These are phyloP conservation scores for Pelobates fuscus DNA, from an alignment of 2,113 vertebrate species.

Conservation along the genomic window DNA sequence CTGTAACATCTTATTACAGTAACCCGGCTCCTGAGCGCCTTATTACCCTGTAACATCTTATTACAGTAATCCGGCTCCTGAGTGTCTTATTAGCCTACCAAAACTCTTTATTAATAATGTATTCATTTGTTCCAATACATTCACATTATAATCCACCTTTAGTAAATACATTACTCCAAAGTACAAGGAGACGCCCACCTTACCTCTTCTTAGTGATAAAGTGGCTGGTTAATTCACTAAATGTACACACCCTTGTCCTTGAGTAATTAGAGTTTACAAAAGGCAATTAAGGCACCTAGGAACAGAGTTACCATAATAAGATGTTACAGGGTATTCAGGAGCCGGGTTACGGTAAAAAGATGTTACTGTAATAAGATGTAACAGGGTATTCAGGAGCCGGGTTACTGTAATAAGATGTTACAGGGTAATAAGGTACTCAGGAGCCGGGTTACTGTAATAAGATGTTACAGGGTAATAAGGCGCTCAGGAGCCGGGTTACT, in stretches of 20 bases:
- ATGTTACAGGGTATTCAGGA: background rate
- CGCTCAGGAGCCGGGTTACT: no score
- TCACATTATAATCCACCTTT: background rate
- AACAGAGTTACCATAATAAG: background rate
- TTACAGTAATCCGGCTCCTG: no score
- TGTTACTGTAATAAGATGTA: background rate
- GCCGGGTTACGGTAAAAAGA: background rate
- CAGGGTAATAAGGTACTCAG: background rate
- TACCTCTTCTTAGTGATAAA: background rate
- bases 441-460: background rate
- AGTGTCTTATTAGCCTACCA: no score
- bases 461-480: background rate
- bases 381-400: background rate
- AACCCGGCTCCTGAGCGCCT: no score
- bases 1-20: no score
- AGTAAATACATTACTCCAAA: constrained; percentile 24
- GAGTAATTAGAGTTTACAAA: background rate
- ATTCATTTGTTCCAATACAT: background rate
- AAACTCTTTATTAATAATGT: background rate
- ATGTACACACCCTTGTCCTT: background rate
- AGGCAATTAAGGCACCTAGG: background rate
- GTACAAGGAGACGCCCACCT: constrained; percentile 8
- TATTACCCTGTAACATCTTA: no score
- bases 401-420: background rate
- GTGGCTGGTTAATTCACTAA: background rate